Base-by-base conservation (phyloP, 2,888 invertebrate genomes). In the Eupithecia insigniata region DNA sequence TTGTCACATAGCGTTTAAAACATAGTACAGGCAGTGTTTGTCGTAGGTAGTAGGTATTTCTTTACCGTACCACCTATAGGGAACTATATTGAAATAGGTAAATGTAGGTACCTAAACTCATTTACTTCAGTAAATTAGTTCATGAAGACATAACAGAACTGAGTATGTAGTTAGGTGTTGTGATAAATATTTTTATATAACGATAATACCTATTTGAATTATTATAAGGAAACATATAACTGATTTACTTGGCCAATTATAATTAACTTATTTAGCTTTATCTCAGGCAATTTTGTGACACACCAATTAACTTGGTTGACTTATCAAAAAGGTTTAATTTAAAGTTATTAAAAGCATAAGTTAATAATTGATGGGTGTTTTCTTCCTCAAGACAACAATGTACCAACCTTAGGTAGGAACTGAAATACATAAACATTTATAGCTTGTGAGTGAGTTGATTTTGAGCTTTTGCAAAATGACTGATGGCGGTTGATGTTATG, bases 401-500 rank as follows among this genome's bases (percentile, higher is more conserved):
- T 46, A 46, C 8, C n/a, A 22, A 5, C 8, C 10, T n/a, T 22
- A 46, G n/a, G 51, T 55, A 55, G 55, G n/a, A 26, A 2, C 7
- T 51, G 3, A n/a, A n/a, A n/a, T 46, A 46, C n/a, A 46, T 7
- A 46, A 46, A 46, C 8, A 46, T 7, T n/a, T 0, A n/a, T 8
- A 46, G n/a, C n/a, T 46, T 46, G 2, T 46, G 46, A 1, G 2
- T 22, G 22, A 22, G 12, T 12, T 22, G 22, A 10, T 51, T 51
- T n/a, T 22, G 22, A 22, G 46, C 46, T 46, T 46, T 51, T 22
- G 14, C 55, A 55, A 4, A 51, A 55, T 55, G 5, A 12, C 26
- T 55, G 26, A n/a, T 26, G 16, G 10, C 12, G 10, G n/a, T 22
- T 22, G 55, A 74, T 72, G 72, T 58, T 58, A 51, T 39, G 46